A percentile compares a stretch with the other conserved stretches of the same genome.
phyloP scores from a whole-genome alignment of 1,140 invertebrate species.

The Caenorhabditis tropicalis region DNA sequence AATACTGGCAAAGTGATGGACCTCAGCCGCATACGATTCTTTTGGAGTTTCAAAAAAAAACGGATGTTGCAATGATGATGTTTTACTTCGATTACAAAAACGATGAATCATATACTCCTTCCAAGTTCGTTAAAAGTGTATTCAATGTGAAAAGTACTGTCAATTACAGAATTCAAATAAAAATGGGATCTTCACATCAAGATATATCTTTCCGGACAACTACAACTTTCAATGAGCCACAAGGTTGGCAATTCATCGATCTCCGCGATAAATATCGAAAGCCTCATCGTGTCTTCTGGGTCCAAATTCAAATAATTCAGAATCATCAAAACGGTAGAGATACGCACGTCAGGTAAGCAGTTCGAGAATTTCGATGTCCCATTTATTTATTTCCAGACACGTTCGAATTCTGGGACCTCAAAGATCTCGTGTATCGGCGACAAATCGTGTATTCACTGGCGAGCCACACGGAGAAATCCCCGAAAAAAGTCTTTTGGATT shows the following conservation, averaged over 20 bases:
- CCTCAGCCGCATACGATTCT: constrained; percentile 49
- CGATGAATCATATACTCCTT: constrained; percentile 52
- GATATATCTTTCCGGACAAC: constrained; percentile 42
- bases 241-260: constrained; percentile 51
- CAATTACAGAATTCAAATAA: constrained; percentile 47
- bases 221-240: constrained; percentile 43
- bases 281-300: constrained; percentile 34
- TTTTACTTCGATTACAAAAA: constrained; percentile 52
- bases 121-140: constrained; percentile 40
- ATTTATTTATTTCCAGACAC: not conserved
- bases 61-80: constrained; percentile 48
- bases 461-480: not conserved
- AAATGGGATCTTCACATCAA: constrained; percentile 46
- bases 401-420: not conserved
- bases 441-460: constrained; percentile 14
- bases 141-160: not conserved
- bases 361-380: not conserved
- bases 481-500: not conserved
- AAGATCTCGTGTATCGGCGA: not conserved
- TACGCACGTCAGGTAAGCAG: constrained; percentile 52
- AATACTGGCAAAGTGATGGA: constrained; percentile 56
- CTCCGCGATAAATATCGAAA: not conserved
- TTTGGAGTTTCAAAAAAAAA: constrained; percentile 48
- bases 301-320: constrained; percentile 64
- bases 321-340: constrained; percentile 64